Conservation (phyloP, 92 coral and sea anemone species). For the Epizoanthus scotinus region DNA sequence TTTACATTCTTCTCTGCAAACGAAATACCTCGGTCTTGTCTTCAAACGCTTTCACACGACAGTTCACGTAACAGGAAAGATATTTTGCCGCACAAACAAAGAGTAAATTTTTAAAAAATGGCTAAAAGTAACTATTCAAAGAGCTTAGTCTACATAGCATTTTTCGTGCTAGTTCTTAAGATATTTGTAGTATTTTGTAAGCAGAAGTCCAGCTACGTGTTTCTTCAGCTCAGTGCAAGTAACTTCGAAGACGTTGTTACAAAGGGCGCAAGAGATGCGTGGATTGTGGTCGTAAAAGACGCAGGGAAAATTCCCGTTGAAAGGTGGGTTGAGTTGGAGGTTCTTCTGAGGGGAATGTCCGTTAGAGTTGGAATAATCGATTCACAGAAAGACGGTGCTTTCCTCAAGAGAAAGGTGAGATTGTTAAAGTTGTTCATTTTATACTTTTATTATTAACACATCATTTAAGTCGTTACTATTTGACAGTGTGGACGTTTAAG, state of each 20-base stretch:
- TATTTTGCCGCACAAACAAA: not conserved
- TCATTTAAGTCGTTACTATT: not conserved
- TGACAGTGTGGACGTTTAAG: not conserved
- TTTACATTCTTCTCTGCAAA: not conserved
- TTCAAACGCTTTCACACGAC: not conserved
- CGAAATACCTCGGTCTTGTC: not conserved
- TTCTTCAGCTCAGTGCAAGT: conserved; percentile 52
- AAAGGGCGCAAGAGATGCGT: conserved; percentile 72
- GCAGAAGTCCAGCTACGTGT: conserved; percentile 42
- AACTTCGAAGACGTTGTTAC: conserved; percentile 68
- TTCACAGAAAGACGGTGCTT: conserved; percentile 77
- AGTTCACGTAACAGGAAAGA: not conserved
- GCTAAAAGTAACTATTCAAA: not conserved
- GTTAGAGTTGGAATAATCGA: conserved; percentile 87
- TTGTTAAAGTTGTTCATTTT: not conserved
- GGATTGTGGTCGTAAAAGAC: conserved; percentile 85
- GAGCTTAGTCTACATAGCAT: not conserved
- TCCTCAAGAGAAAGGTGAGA: conserved; percentile 80
- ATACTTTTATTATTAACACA: not conserved
- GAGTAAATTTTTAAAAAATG: not conserved
- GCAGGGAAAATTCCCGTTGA: conserved; percentile 63
- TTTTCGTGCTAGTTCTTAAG: not conserved
- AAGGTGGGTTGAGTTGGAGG: conserved; percentile 72
- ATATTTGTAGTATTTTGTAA: conserved; percentile 1
- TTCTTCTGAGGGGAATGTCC: conserved; percentile 68